Base-by-base conservation (phyloP, 2,113 vertebrate species). In the Dipodomys stephensi region DNA sequence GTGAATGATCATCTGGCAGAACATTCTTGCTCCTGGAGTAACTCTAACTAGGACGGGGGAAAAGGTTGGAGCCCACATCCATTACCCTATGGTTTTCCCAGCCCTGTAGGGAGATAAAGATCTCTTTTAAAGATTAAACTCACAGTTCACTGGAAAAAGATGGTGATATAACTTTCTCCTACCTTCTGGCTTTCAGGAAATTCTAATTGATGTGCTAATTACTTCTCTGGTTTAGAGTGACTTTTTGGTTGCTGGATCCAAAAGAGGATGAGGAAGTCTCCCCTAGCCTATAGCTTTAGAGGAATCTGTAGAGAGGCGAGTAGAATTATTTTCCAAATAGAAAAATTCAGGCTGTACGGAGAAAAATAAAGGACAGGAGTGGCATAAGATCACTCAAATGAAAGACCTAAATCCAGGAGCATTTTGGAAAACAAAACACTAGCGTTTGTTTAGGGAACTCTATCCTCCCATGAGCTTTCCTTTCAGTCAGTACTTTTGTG, bases 131-230 rank as follows among this genome's bases (percentile, higher is more conserved):
- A 60, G 46, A 88, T 88, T 74, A 88, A 87, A 80, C 25, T 86
- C 44, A 57, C 53, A 96, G 19, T 86, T 96, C 13, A n/a, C 28
- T 69, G 77, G 76, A 91, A 94, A 77, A 57, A 89, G 62, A 67
- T 67, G 91, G 27, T 88, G 65, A 69, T 23, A 35, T n/a, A 35
- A 80, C 19, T 73, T 73, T 78, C 62, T 81, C 46, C 83, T 73
- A 39, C 83, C 72, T 83, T 77, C 57, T 85, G 71, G 46, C n/a
- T 81, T 39, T 78, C 53, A 93, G 77, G 80, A 77, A 93, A 83
- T 88, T 67, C 49, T 80, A n/a, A 53, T 73, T 76, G 23, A 44
- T 28, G n/a, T 12, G 39, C 6, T 93, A 4, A 76, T 88, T 49
- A 27, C 32, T 82, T 86, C 28, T 69, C 18, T 46, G 25, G 65